Conservation (phyloP, 2,797 vertebrate species). For the Gymnoscopelus braueri region DNA sequence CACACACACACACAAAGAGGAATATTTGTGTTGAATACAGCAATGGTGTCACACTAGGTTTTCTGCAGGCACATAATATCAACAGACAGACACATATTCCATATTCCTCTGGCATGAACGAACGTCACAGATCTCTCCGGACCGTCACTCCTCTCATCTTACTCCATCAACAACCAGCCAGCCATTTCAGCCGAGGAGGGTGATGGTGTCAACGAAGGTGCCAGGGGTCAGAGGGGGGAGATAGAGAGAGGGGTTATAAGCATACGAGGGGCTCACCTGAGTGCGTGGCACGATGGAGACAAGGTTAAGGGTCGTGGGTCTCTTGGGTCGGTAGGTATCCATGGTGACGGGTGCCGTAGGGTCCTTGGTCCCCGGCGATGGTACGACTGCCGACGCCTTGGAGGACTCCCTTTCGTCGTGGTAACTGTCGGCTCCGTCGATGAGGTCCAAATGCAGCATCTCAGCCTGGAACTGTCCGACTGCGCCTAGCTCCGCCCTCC, state of each 20-base stretch:
- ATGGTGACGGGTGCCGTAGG: conserved; percentile 79
- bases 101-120: too few species aligned
- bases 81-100: neutral
- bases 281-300: conserved; percentile 94
- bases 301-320: conserved; percentile 96
- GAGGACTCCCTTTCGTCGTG: conserved; percentile 74
- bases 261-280: conserved; percentile 82
- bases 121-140: too few species aligned
- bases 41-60: conserved; percentile 36
- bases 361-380: conserved; percentile 65
- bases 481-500: conserved; percentile 84
- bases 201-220: neutral
- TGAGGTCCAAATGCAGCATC: conserved; percentile 95
- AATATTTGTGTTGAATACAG: conserved; percentile 26
- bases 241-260: neutral
- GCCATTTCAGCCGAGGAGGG: too few species aligned
- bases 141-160: too few species aligned
- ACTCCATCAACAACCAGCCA: too few species aligned
- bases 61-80: neutral
- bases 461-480: conserved; percentile 90
- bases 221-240: neutral
- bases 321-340: conserved; percentile 92
- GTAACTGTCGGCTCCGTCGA: conserved; percentile 88
- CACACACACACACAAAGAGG: conserved; percentile 58
- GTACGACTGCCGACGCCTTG: conserved; percentile 73